A percentile compares a stretch with the other conserved stretches of the same genome.
phyloP scores from a whole-genome alignment of 1,140 invertebrate genomes.

The Chelonus insularis region DNA sequence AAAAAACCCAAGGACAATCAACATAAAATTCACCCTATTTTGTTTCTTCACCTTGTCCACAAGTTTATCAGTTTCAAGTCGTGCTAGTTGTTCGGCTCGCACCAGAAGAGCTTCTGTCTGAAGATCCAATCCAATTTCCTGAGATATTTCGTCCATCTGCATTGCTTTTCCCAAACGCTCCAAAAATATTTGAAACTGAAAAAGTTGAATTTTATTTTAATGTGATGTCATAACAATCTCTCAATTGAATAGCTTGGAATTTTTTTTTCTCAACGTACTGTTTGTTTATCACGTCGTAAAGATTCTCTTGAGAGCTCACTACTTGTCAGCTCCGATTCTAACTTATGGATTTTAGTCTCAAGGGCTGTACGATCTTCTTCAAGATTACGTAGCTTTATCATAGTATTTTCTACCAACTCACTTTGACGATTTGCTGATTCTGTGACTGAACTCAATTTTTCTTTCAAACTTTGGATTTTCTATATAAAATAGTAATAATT shows the following conservation, averaged over 20 bases:
- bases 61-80: slow-evolving; percentile 76
- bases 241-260: neutral
- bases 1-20: slow-evolving; percentile 22
- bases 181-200: slow-evolving; percentile 73
- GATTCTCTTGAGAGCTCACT: slow-evolving; percentile 67
- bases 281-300: slow-evolving; percentile 68
- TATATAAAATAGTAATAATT: slow-evolving; percentile 43
- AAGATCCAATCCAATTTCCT: slow-evolving; percentile 76
- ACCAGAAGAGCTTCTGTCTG: slow-evolving; percentile 77
- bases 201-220: slow-evolving; percentile 29
- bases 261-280: slow-evolving; percentile 4
- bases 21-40: neutral
- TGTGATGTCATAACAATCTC: too few species aligned
- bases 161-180: slow-evolving; percentile 72
- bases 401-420: slow-evolving; percentile 66
- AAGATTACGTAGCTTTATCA: slow-evolving; percentile 65
- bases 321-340: slow-evolving; percentile 70
- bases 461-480: slow-evolving; percentile 72
- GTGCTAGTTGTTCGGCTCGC: slow-evolving; percentile 74
- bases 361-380: slow-evolving; percentile 72
- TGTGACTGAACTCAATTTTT: slow-evolving; percentile 68
- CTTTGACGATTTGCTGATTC: slow-evolving; percentile 67
- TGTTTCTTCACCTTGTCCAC: slow-evolving; percentile 70
- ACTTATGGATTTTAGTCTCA: slow-evolving; percentile 70
- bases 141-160: slow-evolving; percentile 76